phyloP scores from a whole-genome alignment of 2,888 invertebrate species.

The Stegana nigrithorax region DNA sequence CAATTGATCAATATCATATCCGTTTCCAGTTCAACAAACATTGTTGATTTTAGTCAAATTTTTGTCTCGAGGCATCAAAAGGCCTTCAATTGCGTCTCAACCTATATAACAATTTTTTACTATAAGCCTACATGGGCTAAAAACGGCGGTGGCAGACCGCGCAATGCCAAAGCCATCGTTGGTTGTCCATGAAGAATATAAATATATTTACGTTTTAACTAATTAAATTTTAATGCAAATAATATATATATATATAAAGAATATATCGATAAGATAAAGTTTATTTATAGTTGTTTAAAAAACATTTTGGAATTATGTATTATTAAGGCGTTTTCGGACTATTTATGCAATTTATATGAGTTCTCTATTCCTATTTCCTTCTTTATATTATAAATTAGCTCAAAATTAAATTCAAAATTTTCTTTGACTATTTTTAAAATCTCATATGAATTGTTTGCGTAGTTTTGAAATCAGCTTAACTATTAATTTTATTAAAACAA shows the following conservation, averaged over 20 bases:
- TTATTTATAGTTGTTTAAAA: slow-evolving; percentile 48
- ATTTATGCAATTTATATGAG: too few species aligned
- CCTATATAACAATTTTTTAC: slow-evolving; percentile 24
- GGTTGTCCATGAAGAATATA: slow-evolving; percentile 23
- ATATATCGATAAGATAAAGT: slow-evolving; percentile 34
- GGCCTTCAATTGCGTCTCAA: slow-evolving; percentile 31
- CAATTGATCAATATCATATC: slow-evolving; percentile 50
- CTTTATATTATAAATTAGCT: too few species aligned
- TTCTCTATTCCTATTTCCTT: too few species aligned
- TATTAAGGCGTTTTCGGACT: too few species aligned
- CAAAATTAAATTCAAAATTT: too few species aligned
- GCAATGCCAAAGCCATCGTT: slow-evolving; percentile 25
- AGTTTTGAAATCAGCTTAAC: too few species aligned
- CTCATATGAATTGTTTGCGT: too few species aligned
- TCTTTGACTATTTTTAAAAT: too few species aligned
- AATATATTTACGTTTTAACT: slow-evolving; percentile 48
- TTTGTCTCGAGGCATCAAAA: slow-evolving; percentile 26
- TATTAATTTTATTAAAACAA: too few species aligned
- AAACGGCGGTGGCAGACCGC: too few species aligned
- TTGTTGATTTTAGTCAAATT: slow-evolving; percentile 61
- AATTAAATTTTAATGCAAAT: slow-evolving; percentile 55
- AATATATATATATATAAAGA: slow-evolving; percentile 28
- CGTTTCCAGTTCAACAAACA: slow-evolving; percentile 54
- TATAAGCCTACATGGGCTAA: slow-evolving; percentile 22
- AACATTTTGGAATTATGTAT: slow-evolving; percentile 47